These are phyloP conservation scores for Rhombomys opimus DNA, from an alignment of 2,113 vertebrate species.

Conservation along the genomic window DNA sequence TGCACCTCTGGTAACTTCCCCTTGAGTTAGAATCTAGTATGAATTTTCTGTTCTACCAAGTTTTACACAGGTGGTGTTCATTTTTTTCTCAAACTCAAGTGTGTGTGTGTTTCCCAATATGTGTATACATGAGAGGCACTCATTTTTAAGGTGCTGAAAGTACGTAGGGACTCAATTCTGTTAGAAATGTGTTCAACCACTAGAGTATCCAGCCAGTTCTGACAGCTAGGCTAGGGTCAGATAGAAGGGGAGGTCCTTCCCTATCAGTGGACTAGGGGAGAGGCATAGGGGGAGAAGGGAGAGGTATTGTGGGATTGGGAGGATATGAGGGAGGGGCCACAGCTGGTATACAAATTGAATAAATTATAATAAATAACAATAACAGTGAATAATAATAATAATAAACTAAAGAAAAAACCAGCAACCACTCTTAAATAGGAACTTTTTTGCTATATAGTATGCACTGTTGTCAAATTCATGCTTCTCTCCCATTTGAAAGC, in stretches of 20 bases:
- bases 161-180: not conserved
- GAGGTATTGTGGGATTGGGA: too few relatives aligned
- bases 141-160: not conserved
- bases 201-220: not conserved
- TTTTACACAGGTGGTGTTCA: accelerated
- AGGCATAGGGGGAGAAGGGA: too few relatives aligned
- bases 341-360: too few relatives aligned
- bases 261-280: too few relatives aligned
- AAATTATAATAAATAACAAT: too few relatives aligned
- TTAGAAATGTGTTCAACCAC: not conserved
- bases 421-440: not conserved
- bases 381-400: too few relatives aligned
- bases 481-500: not conserved
- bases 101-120: not conserved
- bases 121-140: not conserved
- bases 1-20: not conserved
- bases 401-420: too few relatives aligned
- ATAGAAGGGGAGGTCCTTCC: too few relatives aligned
- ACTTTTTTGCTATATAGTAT: not conserved
- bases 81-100: too few relatives aligned
- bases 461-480: too few relatives aligned
- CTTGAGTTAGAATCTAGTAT: not conserved
- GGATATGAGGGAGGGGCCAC: too few relatives aligned
- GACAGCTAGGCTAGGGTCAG: too few relatives aligned
- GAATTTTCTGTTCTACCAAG: not conserved